Conservation (phyloP, 2,888 invertebrate genomes). For the Drosophila paracracens region DNA sequence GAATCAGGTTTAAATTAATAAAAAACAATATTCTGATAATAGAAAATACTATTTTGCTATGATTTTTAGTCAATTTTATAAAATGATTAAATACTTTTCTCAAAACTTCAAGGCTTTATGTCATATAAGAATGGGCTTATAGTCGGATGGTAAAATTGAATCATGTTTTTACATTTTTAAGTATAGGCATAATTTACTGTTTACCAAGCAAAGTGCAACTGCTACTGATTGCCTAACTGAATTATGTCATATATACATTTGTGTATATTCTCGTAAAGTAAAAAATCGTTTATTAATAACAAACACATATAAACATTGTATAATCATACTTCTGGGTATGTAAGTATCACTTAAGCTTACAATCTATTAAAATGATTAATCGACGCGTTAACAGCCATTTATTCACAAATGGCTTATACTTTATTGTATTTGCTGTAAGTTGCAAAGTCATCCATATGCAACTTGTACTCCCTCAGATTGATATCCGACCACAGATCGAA, state of each 20-base stretch:
- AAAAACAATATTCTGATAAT: not conserved
- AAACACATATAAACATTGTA: slow-evolving; percentile 23
- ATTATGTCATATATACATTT: not conserved
- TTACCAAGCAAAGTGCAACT: not conserved
- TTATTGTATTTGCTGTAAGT: slow-evolving; percentile 73
- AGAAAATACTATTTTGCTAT: not conserved
- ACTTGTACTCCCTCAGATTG: slow-evolving; percentile 69
- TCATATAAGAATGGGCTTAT: not conserved
- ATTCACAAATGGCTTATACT: not conserved
- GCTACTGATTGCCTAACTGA: not conserved
- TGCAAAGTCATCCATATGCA: slow-evolving; percentile 76
- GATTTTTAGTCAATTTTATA: not conserved
- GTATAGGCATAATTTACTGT: not conserved
- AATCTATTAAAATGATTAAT: slow-evolving; percentile 57
- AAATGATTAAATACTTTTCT: not conserved
- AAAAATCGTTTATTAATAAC: slow-evolving; percentile 36
- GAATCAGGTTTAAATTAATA: not conserved
- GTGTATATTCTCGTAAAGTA: not conserved
- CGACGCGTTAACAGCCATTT: slow-evolving; percentile 16
- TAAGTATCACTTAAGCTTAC: slow-evolving; percentile 58
- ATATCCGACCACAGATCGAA: slow-evolving; percentile 82
- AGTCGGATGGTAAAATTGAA: not conserved
- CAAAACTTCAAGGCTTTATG: not conserved
- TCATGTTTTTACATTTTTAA: too few relatives aligned
- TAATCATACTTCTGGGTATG: slow-evolving; percentile 11